phyloP scores from a whole-genome alignment of 2,797 vertebrate genomes.

The Enteromius paludinosus region DNA sequence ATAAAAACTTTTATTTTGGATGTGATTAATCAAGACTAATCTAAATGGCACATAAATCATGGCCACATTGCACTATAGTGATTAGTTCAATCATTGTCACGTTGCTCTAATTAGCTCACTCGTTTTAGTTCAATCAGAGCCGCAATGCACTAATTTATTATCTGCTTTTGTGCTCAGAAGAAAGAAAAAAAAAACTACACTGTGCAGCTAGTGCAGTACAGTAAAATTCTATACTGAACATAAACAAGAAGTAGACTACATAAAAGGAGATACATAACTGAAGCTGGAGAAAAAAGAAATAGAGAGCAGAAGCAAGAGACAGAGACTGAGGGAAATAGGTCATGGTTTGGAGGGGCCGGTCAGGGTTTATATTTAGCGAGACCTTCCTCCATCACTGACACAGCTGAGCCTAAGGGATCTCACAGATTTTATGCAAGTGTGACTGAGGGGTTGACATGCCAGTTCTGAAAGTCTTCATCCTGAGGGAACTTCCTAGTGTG shows the following conservation, averaged over 20 bases:
- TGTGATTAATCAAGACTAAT: too few relatives aligned
- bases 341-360: constrained; percentile 62
- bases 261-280: neutral
- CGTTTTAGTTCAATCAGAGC: neutral
- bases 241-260: neutral
- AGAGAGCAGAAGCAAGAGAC: constrained; percentile 8
- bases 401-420: constrained; percentile 45
- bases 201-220: neutral
- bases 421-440: constrained; percentile 44
- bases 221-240: neutral
- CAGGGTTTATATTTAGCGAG: constrained; percentile 68
- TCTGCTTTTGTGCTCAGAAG: neutral
- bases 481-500: constrained; percentile 35
- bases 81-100: neutral
- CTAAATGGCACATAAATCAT: neutral
- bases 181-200: neutral
- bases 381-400: constrained; percentile 47
- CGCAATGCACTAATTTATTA: neutral
- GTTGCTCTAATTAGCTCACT: neutral
- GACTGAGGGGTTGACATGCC: constrained; percentile 63
- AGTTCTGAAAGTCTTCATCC: constrained; percentile 49
- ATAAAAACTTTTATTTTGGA: too few relatives aligned
- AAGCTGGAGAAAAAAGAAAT: neutral
- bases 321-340: constrained; percentile 63
- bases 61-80: neutral